These are phyloP conservation scores for Cataglyphis livida DNA, from an alignment of 2,888 invertebrate species.

Conservation along the genomic window DNA sequence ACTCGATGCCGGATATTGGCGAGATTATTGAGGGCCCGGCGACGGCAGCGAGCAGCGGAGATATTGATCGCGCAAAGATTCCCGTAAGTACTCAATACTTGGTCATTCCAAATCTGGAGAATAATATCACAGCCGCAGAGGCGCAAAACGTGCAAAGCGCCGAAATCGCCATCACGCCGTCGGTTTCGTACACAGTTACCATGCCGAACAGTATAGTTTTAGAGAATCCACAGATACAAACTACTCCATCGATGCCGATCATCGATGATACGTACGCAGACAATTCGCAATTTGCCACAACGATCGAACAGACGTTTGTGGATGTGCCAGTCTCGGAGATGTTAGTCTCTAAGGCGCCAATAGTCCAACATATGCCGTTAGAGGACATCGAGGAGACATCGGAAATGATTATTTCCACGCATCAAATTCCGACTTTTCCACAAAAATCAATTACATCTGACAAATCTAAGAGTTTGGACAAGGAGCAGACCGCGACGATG, in stretches of 20 bases:
- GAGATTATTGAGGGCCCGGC: constrained; percentile 77
- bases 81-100: constrained; percentile 78
- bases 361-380: constrained; percentile 50
- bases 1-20: constrained; percentile 82
- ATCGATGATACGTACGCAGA: constrained; percentile 83
- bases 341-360: constrained; percentile 74
- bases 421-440: constrained; percentile 53
- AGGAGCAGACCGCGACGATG: constrained; percentile 48
- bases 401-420: constrained; percentile 63
- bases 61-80: constrained; percentile 54
- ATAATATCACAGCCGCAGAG: constrained; percentile 67
- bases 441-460: constrained; percentile 62
- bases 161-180: constrained; percentile 67
- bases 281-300: constrained; percentile 71
- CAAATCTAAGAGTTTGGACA: constrained; percentile 51
- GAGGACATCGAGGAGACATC: constrained; percentile 64
- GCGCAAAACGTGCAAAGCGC: constrained; percentile 65
- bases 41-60: constrained; percentile 55
- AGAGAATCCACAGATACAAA: constrained; percentile 77
- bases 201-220: constrained; percentile 78
- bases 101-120: constrained; percentile 77
- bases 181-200: constrained; percentile 80
- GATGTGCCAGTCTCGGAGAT: constrained; percentile 78
- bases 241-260: constrained; percentile 84
- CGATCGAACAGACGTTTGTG: constrained; percentile 73